Base-by-base conservation (phyloP, 1,140 invertebrate species). In the Drosophila chauvacae region DNA sequence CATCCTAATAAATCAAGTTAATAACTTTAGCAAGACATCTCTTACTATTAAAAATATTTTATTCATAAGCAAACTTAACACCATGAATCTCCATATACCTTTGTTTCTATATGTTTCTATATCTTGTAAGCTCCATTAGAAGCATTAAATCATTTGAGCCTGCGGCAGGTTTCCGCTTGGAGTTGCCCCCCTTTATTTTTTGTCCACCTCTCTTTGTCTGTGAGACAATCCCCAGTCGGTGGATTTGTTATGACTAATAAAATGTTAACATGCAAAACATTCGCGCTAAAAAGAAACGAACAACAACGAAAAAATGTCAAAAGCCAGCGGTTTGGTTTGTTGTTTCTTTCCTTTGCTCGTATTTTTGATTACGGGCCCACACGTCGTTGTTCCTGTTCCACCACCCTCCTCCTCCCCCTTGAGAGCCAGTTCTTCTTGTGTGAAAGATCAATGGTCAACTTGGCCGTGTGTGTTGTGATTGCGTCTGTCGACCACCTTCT, bases 241-340 rank as follows among this genome's bases (percentile, higher is more conserved):
- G 71, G 68, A 57, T 74, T 73, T 88, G 84, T 85, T 90, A 90
- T 90, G 86, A 90, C 86, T 90, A 90, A 90, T 90, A 90, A 86
- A 90, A 87, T 90, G 87, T 90, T 90, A 90, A 90, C 82, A 90
- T 90, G 86, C 86, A 87, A 90, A 90, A 86, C 73, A 82, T 78
- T 90, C 81, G 81, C 78, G 66, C 70, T 79, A 79, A 78, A 88
- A 77, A 77, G 64, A 70, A 62, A 66, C 41, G 48, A 75, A 61
- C 41, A 78, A 61, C 44, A 66, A 58, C 62, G 73, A 48, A 61
- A 88, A 84, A 88, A 90, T 90, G 85, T 88, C 85, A 88, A 88
- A 90, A 88, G 81, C 55, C 84, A 88, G 58, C 80, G 73, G 78
- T 63, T 64, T 20, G 28, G 64, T 23, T 39, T 47, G 42, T 33